Evolutionary conservation across 1,140 invertebrate genomes (phyloP), one percentile per base, ranked within the genome.

Genomic region (Bombus consobrinus): DNA sequence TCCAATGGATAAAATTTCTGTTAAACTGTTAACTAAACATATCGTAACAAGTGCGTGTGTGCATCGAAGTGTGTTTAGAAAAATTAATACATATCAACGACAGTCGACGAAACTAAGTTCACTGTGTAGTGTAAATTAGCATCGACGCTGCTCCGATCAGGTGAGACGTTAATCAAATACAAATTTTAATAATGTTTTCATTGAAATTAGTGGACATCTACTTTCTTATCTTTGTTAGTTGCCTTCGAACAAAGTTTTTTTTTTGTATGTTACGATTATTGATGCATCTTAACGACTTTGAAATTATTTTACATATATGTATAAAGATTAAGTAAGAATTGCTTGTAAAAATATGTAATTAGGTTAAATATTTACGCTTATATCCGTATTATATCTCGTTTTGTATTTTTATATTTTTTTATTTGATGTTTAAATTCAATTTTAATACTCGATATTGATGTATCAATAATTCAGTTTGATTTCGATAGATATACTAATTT

Each of bases 41-140:
- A 85, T 85, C 84, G 57, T 74, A 32, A 73, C 28, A 53, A 28
- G 77, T 81, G 78, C 69, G n/a, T 34, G 53, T 28, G 43, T 62
- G 76, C 76, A 72, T 25, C 37, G 18, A 41, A 59, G 47, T 75
- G 62, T 80, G 72, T 53, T 12, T 57, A 22, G 6, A 41, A 32
- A 78, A 62, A 78, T 85, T 41, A n/a, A 83, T 71, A 76, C 88
- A 80, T 88, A 89, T 89, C 87, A 80, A n/a, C 37, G 9, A n/a
- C 32, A 64, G 62, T 39, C 47, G 47, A 53, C 57, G 43, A 53
- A 6, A 59, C 32, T 57, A 79, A 41, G 68, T 77, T 41, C 41
- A 18, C 32, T 22, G 79, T 66, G n/a, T 41, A 28, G 64, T 64
- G 62, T n/a, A 34, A 68, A 47, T 66, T 41, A 43, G 74, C 79